Base-by-base conservation (phyloP, 2,113 vertebrate species). In the Cyanoderma ruficeps region DNA sequence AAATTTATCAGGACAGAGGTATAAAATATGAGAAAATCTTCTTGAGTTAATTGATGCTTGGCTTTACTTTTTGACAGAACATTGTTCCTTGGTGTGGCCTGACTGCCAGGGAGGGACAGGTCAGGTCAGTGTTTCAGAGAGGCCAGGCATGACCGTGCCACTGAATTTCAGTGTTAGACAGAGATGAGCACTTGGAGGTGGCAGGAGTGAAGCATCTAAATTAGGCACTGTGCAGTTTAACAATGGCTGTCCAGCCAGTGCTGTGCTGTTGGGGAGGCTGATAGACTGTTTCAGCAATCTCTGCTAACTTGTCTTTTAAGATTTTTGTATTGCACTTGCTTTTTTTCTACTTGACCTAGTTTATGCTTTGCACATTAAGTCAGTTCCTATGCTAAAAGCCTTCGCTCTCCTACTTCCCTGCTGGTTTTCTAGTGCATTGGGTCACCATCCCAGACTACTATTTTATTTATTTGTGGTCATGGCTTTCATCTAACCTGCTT, bases 261-360 rank as follows among this genome's bases (percentile, higher is more conserved):
- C 55, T 76, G 81, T 55, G 78, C 57, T 44, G 10, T 3, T 47
- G 68, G 39, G 71, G 52, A 88, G 75, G 46, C 68, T 59, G 47
- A 61, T 20, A 19, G 79, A 27, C 75, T 65, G 4, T 33, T 92
- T 52, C 57, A 75, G 69, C 77, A 68, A 33, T 68, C 74, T 79
- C 69, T 75, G 69, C 49, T 93, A 90, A 75, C 76, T 89, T 90
- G 92, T 88, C 83, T 93, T 81, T 30, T 49, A 68, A 49, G 88
- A 56, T 90, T 90, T 86, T 69, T 89, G 17, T 93, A 17, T 2
- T 56, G 71, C 24, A 41, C 76, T 85, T 80, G 59, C 93, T 87
- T 52, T 83, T 80, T 78, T 96, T 89, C 86, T 96, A 57, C 80
- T 65, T 96, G 96, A 95, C 92, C 96, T 96, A 94, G 76, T 97